Base-by-base conservation (phyloP, 2,797 vertebrate genomes). In the Artibeus jamaicensis region DNA sequence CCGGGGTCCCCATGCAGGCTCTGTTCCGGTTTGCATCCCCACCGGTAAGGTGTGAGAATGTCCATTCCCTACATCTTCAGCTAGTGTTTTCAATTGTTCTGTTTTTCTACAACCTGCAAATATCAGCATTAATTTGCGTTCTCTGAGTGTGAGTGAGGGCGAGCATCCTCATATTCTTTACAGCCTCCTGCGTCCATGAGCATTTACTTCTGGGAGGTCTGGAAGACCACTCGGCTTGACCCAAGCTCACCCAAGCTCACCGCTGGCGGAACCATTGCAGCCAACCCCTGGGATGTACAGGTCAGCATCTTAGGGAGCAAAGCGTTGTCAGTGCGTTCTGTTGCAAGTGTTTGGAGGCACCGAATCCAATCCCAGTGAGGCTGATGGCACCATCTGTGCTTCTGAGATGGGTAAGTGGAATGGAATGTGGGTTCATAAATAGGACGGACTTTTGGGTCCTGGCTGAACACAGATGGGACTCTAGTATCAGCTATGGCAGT, bases 201-300 rank as follows among this genome's bases (percentile, higher is more conserved):
- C 46, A 93, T 89, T 96, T 29, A 34, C 32, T 57, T 91, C 86
- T 77, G 29, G 89, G 93, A 29, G 1, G 24, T 93, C 88, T 93
- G 86, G 87, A 95, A 96, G 44, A 53, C 65, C 48, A 26, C 18
- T 70, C 29, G 44, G 26, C 48, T 96, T 95, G 86, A 70, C n/a
- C n/a, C n/a, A n/a, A n/a, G 15, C 46, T 10, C 88, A 84, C n/a
- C 21, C 0, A n/a, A 89, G 22, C 74, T 87, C 77, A 29, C 42
- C 65, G 37, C 6, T 88, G 71, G 65, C n/a, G 57, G 67, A 71
- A 26, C 32, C 1, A 11, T 7, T 11, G 11, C 46, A 70, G 86
- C 82, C 0, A 26, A 32, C 39, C 62, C 53, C 32, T 68, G 39
- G 0, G 4, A 9, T n/a, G 14, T 16, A 0, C 0, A 50, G 53